Conservation (phyloP, 2,113 vertebrate species). For the Caranx melampygus region DNA sequence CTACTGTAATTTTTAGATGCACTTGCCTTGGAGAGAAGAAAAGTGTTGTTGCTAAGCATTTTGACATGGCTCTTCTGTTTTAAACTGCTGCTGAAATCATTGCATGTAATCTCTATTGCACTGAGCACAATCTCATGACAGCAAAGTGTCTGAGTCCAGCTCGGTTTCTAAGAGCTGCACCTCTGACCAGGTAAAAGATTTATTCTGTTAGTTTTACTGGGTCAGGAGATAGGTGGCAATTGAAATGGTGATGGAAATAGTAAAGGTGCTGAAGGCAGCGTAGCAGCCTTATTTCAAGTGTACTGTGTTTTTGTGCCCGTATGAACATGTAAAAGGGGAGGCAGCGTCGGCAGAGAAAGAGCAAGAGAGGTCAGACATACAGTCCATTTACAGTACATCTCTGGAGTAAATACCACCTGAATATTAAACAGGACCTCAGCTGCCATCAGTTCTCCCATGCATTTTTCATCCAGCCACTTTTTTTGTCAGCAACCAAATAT, state of each 20-base stretch:
- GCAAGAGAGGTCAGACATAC: slow-evolving; percentile 24
- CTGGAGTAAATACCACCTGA: slow-evolving; percentile 28
- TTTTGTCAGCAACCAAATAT: slow-evolving; percentile 40
- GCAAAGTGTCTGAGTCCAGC: slow-evolving; percentile 37
- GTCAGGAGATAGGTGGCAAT: slow-evolving; percentile 35
- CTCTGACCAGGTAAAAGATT: slow-evolving; percentile 53
- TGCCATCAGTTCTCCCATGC: slow-evolving; percentile 39
- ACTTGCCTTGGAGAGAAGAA: slow-evolving; percentile 12
- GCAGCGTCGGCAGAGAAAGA: not conserved
- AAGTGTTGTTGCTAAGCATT: slow-evolving; percentile 49
- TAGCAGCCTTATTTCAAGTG: slow-evolving; percentile 23
- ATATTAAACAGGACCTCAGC: slow-evolving; percentile 53
- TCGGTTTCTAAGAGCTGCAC: slow-evolving; percentile 15
- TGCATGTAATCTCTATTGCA: slow-evolving; percentile 38
- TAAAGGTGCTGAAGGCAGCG: slow-evolving; percentile 29
- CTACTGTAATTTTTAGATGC: slow-evolving; percentile 28
- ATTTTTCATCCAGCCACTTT: slow-evolving; percentile 46
- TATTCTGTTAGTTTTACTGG: slow-evolving; percentile 44
- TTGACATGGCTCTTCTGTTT: slow-evolving; percentile 41
- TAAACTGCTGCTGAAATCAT: slow-evolving; percentile 43
- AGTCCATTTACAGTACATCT: slow-evolving; percentile 50
- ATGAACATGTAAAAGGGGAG: not conserved
- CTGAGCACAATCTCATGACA: slow-evolving; percentile 19
- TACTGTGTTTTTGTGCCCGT: slow-evolving; percentile 5
- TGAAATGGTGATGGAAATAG: slow-evolving; percentile 14